phyloP scores from a whole-genome alignment of 2,113 vertebrate genomes.

The Raja brachyura region DNA sequence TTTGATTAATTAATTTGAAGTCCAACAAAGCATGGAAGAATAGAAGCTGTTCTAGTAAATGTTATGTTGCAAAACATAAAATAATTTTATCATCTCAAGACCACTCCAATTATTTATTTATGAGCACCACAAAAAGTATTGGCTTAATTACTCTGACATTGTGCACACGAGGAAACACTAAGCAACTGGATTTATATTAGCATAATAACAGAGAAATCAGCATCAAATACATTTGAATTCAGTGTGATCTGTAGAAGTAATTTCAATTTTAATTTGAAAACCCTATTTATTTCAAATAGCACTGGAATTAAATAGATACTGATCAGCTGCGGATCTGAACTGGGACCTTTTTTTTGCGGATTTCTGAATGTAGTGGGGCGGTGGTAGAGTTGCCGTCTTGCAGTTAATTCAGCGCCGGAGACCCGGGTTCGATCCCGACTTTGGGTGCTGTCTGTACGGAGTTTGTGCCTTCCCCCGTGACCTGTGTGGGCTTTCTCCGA shows the following conservation, averaged over 20 bases:
- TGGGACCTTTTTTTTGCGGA: background rate
- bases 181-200: background rate
- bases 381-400: too few species aligned
- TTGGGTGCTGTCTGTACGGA: too few species aligned
- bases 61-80: background rate
- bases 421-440: too few species aligned
- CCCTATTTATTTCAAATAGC: too few species aligned
- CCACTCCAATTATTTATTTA: background rate
- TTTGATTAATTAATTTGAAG: slow-evolving; percentile 43
- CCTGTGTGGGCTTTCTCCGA: too few species aligned
- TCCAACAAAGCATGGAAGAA: background rate
- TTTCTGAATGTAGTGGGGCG: background rate
- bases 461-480: too few species aligned
- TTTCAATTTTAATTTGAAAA: too few species aligned
- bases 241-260: too few species aligned
- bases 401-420: too few species aligned
- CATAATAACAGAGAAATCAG: too few species aligned
- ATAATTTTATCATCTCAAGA: background rate
- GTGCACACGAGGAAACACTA: background rate
- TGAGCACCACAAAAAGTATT: background rate
- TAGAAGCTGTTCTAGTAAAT: background rate
- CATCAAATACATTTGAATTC: too few species aligned
- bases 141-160: background rate
- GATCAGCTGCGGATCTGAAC: background rate
- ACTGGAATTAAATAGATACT: background rate